These are phyloP conservation scores for Naso thynnoides DNA, from an alignment of 2,797 vertebrate species.

Conservation along the genomic window DNA sequence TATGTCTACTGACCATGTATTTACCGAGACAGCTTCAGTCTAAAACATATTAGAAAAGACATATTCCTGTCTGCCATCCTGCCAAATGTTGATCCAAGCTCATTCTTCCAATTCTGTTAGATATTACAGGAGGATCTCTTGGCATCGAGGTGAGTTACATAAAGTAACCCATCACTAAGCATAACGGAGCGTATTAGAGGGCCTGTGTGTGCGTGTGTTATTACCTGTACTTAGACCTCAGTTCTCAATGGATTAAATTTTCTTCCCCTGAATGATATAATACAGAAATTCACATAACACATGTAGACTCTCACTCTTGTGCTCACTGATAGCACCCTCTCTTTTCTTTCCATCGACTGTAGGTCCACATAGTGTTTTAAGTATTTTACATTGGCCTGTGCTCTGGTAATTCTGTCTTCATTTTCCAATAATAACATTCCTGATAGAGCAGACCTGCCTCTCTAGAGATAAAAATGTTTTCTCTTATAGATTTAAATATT, in stretches of 20 bases:
- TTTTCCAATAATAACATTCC: constrained; percentile 6
- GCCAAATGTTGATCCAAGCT: constrained; percentile 22
- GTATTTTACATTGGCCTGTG: background rate
- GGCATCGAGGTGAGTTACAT: background rate
- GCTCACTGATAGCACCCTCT: background rate
- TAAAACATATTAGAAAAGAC: background rate
- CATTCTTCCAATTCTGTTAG: constrained; percentile 30
- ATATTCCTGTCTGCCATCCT: background rate
- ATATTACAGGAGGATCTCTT: constrained; percentile 25
- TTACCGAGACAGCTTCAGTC: constrained; percentile 1
- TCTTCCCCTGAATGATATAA: background rate
- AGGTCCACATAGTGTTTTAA: background rate
- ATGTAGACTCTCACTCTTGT: background rate
- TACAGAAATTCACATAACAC: constrained; percentile 3
- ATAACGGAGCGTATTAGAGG: constrained; percentile 1
- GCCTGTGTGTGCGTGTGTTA: background rate
- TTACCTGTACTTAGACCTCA: constrained; percentile 6
- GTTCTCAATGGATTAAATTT: background rate
- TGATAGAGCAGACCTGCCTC: background rate
- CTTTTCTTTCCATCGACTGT: background rate
- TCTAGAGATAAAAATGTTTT: background rate
- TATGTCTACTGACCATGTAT: constrained; percentile 1
- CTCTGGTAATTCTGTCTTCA: background rate
- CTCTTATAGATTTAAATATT: background rate
- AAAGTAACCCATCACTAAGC: constrained; percentile 13